Conservation (phyloP, 2,888 invertebrate genomes). For the Limnephilus rhombicus region DNA sequence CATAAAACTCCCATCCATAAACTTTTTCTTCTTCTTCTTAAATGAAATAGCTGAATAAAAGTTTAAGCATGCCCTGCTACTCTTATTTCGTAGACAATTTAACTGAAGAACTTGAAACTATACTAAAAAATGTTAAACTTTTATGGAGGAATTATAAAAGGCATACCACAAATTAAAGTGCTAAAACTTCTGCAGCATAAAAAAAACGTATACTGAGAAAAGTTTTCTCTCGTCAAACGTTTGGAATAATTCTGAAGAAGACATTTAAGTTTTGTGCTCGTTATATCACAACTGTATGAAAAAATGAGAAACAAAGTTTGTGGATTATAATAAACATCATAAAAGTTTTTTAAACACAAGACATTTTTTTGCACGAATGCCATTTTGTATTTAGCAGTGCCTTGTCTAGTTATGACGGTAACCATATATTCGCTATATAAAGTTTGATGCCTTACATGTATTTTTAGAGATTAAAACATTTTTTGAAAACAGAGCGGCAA, state of each 20-base stretch:
- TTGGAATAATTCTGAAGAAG: not conserved
- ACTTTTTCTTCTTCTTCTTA: too few species aligned
- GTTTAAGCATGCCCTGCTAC: not conserved
- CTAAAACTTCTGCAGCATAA: not conserved
- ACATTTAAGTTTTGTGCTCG: not conserved
- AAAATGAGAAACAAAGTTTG: not conserved
- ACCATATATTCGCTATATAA: too few species aligned
- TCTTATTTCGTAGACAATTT: not conserved
- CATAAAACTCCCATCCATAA: too few species aligned
- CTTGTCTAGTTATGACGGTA: too few species aligned
- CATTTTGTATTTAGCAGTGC: too few species aligned
- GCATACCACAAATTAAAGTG: not conserved
- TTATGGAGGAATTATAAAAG: not conserved
- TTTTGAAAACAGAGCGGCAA: too few species aligned
- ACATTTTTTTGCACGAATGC: not conserved
- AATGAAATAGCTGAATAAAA: not conserved
- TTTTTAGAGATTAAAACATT: too few species aligned
- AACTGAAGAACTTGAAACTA: not conserved
- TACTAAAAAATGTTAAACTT: not conserved
- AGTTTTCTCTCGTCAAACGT: not conserved
- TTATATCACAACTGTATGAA: not conserved
- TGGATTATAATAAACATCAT: not conserved
- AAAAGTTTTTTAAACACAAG: not conserved
- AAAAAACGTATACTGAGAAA: not conserved
- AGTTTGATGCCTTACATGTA: too few species aligned